Base-by-base conservation (phyloP, 2,797 vertebrate species). In the Chaetodon trifasciatus region DNA sequence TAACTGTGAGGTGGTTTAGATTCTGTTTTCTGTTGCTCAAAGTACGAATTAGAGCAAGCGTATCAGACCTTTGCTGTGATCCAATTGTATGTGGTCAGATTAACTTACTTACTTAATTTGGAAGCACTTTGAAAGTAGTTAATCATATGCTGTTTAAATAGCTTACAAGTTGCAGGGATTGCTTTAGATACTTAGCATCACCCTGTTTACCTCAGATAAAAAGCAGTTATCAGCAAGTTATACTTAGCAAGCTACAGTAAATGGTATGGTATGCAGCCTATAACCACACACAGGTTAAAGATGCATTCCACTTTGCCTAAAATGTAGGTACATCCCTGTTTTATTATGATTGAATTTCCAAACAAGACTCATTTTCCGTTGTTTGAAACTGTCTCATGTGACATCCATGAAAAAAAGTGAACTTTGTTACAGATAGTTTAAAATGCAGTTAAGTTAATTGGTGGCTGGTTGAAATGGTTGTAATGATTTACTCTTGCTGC, bases 61-160 rank as follows among this genome's bases (percentile, higher is more conserved):
- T 9, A 13, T 53, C 2, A 66, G 17, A 39, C 0, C 1, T 61
- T 50, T 78, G 46, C 56, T 53, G 32, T 52, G 37, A 72, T 10
- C 55, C 19, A 50, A 24, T 68, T 49, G 11, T 73, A 9, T 74
- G 37, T 23, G 28, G 24, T 56, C 13, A 21, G 28, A 62, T 70
- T 61, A 57, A 74, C 21, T 28, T 32, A 32, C 28, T 32, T 32
- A 32, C 28, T 44, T 44, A 44, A 44, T 13, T 49, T 10, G 28
- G 47, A 37, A 44, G 13, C 42, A 13, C 8, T 44, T 9, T 44
- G 42, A 44, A 44, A 44, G 28, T 32, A 32, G 28, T 32, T 32
- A 32, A 32, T 32, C 28, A 32, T 32, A 32, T 64, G 50, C 8
- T 49, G 19, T 56, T 32, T 53, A 21, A 39, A 46, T 32, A 32